phyloP scores from a whole-genome alignment of 2,113 vertebrate species.

The Campylomormyrus tamandua region DNA sequence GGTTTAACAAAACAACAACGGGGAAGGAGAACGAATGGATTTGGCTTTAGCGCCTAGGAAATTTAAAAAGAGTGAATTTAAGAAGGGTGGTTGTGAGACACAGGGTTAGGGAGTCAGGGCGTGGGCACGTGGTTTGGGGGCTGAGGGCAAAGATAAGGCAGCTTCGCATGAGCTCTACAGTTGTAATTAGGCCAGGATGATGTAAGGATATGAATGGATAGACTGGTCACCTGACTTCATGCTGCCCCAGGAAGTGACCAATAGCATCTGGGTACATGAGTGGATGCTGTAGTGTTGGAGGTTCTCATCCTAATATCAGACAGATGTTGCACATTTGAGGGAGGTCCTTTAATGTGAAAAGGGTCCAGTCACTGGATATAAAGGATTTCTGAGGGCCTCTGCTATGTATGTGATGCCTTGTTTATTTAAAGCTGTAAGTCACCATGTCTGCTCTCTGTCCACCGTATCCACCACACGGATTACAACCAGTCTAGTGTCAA shows the following conservation, averaged over 20 bases:
- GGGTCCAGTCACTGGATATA: not conserved
- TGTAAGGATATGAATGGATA: not conserved
- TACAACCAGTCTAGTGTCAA: not conserved
- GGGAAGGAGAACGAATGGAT: not conserved
- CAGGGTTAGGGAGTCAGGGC: not conserved
- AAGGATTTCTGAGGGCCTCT: not conserved
- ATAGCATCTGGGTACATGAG: not conserved
- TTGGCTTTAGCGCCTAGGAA: not conserved
- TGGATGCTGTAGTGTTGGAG: not conserved
- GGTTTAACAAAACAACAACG: not conserved
- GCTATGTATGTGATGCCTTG: not conserved
- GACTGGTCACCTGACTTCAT: not conserved
- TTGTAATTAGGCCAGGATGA: not conserved
- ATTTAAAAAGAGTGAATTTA: not conserved
- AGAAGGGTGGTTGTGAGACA: not conserved
- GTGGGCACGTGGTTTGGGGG: not conserved
- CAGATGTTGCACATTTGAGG: not conserved
- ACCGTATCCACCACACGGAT: not conserved
- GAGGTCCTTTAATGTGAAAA: not conserved
- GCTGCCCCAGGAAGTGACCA: not conserved
- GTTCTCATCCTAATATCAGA: not conserved
- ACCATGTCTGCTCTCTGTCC: not conserved
- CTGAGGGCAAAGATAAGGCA: not conserved
- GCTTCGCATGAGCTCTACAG: not conserved
- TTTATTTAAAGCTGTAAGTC: not conserved